Conservation (phyloP, 2,797 vertebrate genomes). For the Pipistrellus pipistrellus region DNA sequence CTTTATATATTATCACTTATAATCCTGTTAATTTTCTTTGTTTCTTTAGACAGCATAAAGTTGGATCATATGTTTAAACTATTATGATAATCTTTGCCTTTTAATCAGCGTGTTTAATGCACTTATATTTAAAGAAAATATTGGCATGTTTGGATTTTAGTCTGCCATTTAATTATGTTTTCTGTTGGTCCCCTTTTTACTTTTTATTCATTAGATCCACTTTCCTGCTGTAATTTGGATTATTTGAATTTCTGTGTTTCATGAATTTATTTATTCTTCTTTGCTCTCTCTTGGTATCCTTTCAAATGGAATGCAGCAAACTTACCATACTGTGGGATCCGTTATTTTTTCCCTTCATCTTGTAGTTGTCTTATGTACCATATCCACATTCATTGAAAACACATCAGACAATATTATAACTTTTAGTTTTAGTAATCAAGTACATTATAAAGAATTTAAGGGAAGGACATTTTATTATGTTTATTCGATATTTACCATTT, state of each 20-base stretch:
- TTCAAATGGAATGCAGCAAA: background rate
- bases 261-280: background rate
- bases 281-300: background rate
- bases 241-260: background rate
- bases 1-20: background rate
- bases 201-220: background rate
- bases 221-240: background rate
- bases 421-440: constrained; percentile 5
- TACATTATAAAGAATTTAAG: constrained; percentile 27
- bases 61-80: background rate
- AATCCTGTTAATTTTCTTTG: background rate
- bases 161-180: constrained; percentile 24
- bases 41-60: background rate
- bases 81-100: background rate
- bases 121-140: constrained; percentile 31
- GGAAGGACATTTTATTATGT: background rate
- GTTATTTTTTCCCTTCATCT: background rate
- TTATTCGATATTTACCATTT: background rate
- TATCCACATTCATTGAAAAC: background rate
- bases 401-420: background rate
- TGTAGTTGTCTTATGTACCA: background rate
- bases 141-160: background rate
- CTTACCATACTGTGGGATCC: background rate
- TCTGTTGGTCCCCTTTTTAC: background rate
- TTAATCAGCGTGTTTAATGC: constrained; percentile 1